Conservation (phyloP, 2,113 vertebrate species). For the Tychaedon coryphoeus region DNA sequence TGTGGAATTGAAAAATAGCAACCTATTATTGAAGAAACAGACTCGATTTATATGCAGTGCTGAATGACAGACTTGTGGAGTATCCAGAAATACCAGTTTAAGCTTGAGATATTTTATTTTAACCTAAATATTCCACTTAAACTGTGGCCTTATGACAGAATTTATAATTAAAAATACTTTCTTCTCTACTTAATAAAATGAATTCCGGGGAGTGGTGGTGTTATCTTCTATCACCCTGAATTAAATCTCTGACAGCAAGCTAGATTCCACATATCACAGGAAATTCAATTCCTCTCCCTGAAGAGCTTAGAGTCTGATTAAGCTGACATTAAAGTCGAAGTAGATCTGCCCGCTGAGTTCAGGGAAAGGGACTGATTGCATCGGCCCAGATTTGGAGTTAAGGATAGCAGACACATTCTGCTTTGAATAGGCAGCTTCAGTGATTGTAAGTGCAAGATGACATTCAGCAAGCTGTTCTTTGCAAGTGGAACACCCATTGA, state of each 20-base stretch:
- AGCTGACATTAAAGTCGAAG: background rate
- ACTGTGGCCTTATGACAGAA: background rate
- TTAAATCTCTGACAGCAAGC: background rate
- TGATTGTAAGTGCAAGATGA: background rate
- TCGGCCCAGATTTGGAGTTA: background rate
- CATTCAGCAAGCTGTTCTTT: conserved; percentile 36
- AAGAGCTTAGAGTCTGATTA: conserved; percentile 16
- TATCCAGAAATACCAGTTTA: background rate
- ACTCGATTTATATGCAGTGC: background rate
- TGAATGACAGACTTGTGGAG: background rate
- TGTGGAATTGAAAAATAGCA: background rate
- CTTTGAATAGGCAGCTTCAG: background rate
- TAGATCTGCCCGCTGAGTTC: background rate
- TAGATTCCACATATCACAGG: background rate
- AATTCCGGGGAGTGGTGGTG: background rate
- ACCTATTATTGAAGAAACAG: background rate
- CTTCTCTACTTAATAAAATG: background rate
- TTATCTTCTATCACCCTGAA: background rate
- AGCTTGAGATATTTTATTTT: background rate
- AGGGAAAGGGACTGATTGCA: background rate
- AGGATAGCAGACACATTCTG: background rate
- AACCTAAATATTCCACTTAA: background rate
- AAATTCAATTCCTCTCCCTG: conserved; percentile 8
- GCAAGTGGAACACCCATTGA: background rate
- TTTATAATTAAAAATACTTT: background rate